These are phyloP conservation scores for Lepilemur ruficaudatus DNA, from an alignment of 2,797 vertebrate genomes.

Conservation along the genomic window DNA sequence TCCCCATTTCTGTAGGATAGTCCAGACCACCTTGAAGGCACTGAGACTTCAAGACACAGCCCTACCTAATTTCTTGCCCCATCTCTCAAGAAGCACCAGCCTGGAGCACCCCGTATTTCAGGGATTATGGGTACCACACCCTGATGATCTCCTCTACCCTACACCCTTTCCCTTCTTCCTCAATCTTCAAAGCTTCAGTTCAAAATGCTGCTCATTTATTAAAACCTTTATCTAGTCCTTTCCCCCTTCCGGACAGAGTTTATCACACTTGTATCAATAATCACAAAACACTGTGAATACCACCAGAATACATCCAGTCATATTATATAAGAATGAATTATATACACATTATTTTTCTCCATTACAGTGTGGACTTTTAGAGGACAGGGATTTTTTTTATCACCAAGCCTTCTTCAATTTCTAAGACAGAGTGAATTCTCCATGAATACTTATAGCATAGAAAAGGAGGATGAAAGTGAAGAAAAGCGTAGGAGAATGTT, in stretches of 20 bases:
- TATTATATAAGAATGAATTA: neutral
- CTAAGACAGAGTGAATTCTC: neutral
- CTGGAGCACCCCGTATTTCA: neutral
- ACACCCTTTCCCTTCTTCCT: neutral
- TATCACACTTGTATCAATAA: neutral
- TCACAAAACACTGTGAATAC: neutral
- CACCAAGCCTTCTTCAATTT: neutral
- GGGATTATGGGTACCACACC: too few relatives aligned
- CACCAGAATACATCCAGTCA: neutral
- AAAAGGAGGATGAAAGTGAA: neutral
- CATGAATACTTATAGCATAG: conserved; percentile 1
- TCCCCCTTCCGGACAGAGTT: neutral
- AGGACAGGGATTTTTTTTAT: neutral
- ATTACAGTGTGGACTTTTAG: neutral
- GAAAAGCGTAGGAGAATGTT: neutral
- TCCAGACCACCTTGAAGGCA: neutral
- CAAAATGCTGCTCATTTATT: neutral
- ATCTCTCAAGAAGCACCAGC: neutral
- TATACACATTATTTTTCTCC: neutral
- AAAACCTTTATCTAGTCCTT: neutral
- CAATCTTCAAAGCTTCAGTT: neutral
- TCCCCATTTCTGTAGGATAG: neutral
- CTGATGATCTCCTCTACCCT: neutral
- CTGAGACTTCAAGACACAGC: neutral
- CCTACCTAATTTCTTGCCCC: neutral